Conservation (phyloP, 2,888 invertebrate genomes). For the Exocentrus adspersus region DNA sequence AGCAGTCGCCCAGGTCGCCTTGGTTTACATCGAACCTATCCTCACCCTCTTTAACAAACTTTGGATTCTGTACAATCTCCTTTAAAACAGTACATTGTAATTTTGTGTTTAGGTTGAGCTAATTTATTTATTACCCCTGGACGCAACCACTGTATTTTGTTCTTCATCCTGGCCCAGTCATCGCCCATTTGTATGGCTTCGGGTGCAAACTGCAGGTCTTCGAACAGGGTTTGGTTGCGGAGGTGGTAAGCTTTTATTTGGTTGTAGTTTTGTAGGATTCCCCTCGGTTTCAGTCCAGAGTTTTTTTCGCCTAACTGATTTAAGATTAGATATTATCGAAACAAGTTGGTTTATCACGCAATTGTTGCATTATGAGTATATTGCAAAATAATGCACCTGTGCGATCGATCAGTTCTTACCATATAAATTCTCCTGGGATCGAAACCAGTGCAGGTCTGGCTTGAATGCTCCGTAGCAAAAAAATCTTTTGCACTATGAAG, state of each 20-base stretch:
- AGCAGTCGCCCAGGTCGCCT: constrained; percentile 96
- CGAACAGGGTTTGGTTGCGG: constrained; percentile 79
- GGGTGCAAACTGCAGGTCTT: constrained; percentile 89
- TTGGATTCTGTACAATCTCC: constrained; percentile 87
- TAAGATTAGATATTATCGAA: too few relatives aligned
- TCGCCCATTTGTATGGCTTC: constrained; percentile 33
- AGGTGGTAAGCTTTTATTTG: constrained; percentile 74
- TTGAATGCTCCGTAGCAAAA: not conserved
- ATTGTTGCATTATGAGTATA: too few relatives aligned
- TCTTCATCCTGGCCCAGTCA: constrained; percentile 7
- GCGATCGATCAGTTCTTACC: constrained; percentile 39
- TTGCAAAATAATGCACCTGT: too few relatives aligned
- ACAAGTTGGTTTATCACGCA: not conserved
- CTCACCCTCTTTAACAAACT: constrained; percentile 91
- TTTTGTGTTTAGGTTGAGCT: not conserved
- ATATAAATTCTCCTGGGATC: constrained; percentile 38
- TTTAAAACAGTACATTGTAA: constrained; percentile 57
- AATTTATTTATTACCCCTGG: constrained; percentile 32
- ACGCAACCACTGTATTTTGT: constrained; percentile 38
- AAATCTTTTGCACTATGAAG: not conserved
- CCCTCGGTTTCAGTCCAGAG: constrained; percentile 69
- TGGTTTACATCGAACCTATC: constrained; percentile 97
- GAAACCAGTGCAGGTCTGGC: constrained; percentile 32
- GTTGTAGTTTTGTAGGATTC: constrained; percentile 69
- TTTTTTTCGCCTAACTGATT: constrained; percentile 80